phyloP scores from a whole-genome alignment of 2,113 vertebrate species.

The Catharus fuscescens region DNA sequence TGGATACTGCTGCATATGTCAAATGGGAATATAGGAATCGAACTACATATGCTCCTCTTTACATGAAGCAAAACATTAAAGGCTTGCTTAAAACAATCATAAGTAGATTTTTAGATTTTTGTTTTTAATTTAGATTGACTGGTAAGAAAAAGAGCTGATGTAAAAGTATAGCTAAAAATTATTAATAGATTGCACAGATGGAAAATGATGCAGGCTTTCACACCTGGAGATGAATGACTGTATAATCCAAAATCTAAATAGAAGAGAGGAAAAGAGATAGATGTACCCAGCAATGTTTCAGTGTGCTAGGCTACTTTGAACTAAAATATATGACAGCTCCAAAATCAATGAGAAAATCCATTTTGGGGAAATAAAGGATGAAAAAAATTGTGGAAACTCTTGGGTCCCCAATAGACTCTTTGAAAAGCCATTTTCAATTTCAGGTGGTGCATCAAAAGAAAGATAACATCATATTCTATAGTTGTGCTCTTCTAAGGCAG shows the following conservation, averaged over 20 bases:
- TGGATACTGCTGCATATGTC: not conserved
- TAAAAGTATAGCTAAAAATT: not conserved
- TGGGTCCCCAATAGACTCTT: not conserved
- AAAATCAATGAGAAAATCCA: slow-evolving; percentile 41
- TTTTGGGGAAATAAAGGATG: slow-evolving; percentile 4
- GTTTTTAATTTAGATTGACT: not conserved
- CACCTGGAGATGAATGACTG: not conserved
- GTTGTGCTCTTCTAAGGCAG: not conserved
- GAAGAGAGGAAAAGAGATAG: not conserved
- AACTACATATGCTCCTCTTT: not conserved
- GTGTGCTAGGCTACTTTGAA: not conserved
- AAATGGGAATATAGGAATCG: not conserved
- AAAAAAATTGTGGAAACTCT: not conserved
- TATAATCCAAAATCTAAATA: slow-evolving; percentile 14
- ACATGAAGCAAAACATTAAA: not conserved
- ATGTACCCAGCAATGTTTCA: not conserved
- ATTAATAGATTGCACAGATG: not conserved
- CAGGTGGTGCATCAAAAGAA: slow-evolving; percentile 13
- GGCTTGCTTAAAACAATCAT: not conserved
- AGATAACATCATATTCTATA: not conserved
- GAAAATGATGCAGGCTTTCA: not conserved
- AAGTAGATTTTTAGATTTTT: not conserved
- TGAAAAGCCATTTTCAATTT: slow-evolving; percentile 32
- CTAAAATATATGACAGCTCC: not conserved
- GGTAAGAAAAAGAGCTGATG: not conserved